Percentiles rank a stretch among this genome's conserved stretches.
phyloP scores from a whole-genome alignment of 2,888 invertebrate genomes.

The Epicampocera succincta region DNA sequence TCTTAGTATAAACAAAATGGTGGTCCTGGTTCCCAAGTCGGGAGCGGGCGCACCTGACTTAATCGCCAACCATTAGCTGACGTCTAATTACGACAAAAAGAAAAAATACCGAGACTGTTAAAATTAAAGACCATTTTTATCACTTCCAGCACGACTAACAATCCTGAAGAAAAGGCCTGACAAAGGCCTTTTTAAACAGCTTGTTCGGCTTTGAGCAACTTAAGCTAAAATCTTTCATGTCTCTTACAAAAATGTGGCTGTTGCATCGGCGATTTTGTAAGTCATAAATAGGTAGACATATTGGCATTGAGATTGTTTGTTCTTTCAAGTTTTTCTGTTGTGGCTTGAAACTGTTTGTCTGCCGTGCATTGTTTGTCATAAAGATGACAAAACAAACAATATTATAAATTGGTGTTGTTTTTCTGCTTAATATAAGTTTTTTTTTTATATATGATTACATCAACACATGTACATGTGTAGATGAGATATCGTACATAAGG shows the following conservation, averaged over 20 bases:
- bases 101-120: too few species aligned
- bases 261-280: conserved; percentile 39
- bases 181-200: background rate
- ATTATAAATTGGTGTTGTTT: background rate
- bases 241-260: conserved; percentile 14
- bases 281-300: conserved; percentile 50
- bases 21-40: too few species aligned
- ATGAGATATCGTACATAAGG: too few species aligned
- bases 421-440: too few species aligned
- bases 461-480: too few species aligned
- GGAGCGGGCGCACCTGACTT: too few species aligned
- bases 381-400: conserved; percentile 36
- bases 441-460: too few species aligned
- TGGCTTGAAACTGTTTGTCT: conserved; percentile 34
- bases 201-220: background rate
- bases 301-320: conserved; percentile 44
- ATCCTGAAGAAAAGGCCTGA: background rate
- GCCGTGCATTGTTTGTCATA: conserved; percentile 41
- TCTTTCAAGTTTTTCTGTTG: background rate
- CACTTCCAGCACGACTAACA: background rate
- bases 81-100: too few species aligned
- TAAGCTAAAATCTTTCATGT: background rate
- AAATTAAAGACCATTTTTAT: too few species aligned
- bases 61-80: too few species aligned
- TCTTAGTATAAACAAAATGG: too few species aligned